A percentile compares a stretch with the other conserved stretches of the same genome.
Conservation (phyloP, 2,113 vertebrate species). For the Panurus biarmicus region DNA sequence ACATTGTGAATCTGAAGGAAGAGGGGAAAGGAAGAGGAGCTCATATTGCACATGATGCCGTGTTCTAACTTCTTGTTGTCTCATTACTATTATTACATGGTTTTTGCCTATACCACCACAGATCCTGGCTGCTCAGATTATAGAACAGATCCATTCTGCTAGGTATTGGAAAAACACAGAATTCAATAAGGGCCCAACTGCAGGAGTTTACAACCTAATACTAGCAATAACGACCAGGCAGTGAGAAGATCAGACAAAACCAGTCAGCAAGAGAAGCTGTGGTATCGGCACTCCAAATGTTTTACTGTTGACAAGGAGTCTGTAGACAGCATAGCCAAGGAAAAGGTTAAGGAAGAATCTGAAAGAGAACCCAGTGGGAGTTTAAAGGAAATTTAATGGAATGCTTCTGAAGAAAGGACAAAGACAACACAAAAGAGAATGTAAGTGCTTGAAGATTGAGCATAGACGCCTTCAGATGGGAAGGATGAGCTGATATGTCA, state of each 20-base stretch:
- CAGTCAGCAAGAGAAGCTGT: not conserved
- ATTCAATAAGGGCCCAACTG: not conserved
- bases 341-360: conserved; percentile 23
- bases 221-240: not conserved
- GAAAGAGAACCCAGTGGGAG: not conserved
- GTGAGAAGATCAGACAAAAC: not conserved
- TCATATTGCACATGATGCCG: not conserved
- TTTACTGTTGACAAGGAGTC: not conserved
- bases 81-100: not conserved
- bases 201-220: not conserved
- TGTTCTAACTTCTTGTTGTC: not conserved
- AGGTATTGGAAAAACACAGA: not conserved
- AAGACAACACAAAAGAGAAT: not conserved
- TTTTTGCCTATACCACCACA: not conserved
- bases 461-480: not conserved
- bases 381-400: conserved; percentile 22
- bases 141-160: not conserved
- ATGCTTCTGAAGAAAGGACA: conserved; percentile 16
- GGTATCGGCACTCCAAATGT: not conserved
- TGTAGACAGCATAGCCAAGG: not conserved
- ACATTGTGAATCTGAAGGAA: not conserved
- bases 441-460: not conserved
- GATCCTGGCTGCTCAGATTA: not conserved
- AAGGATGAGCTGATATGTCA: not conserved
- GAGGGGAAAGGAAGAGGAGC: not conserved